Percentiles rank a stretch among this genome's conserved stretches.
phyloP scores from a whole-genome alignment of 2,888 invertebrate genomes.

The Trilocha varians region DNA sequence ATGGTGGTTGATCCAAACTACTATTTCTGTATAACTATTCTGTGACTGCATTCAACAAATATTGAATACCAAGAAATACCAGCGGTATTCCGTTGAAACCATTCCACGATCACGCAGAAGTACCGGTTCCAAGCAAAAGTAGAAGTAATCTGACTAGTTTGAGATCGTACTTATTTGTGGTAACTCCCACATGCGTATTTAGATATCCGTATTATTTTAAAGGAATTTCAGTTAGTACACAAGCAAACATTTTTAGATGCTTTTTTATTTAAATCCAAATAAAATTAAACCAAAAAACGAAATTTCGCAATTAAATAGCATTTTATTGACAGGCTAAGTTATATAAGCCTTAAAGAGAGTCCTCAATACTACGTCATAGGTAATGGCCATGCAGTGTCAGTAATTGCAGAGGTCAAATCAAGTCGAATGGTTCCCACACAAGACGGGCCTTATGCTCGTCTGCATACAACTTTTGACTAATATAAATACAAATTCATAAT shows the following conservation, averaged over 20 bases:
- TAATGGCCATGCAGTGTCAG: no score
- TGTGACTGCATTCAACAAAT: neutral
- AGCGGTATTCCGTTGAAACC: neutral
- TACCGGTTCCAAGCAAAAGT: slow-evolving; percentile 3
- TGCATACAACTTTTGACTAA: no score
- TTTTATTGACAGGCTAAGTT: no score
- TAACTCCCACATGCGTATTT: neutral
- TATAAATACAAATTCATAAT: no score
- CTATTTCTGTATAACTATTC: neutral
- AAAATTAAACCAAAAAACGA: no score
- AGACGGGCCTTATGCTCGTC: no score
- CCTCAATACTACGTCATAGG: no score
- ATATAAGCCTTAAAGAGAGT: no score
- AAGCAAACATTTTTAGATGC: neutral
- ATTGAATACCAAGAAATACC: neutral
- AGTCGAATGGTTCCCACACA: no score
- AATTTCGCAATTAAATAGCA: no score
- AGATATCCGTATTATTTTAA: neutral
- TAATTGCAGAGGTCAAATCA: no score
- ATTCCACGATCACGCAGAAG: neutral
- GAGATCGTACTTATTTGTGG: neutral
- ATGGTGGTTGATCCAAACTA: neutral
- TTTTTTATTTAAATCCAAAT: neutral
- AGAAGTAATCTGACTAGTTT: slow-evolving; percentile 4
- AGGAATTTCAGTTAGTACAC: neutral